phyloP scores from a whole-genome alignment of 1,140 invertebrate species.

The Aphidius gifuensis region DNA sequence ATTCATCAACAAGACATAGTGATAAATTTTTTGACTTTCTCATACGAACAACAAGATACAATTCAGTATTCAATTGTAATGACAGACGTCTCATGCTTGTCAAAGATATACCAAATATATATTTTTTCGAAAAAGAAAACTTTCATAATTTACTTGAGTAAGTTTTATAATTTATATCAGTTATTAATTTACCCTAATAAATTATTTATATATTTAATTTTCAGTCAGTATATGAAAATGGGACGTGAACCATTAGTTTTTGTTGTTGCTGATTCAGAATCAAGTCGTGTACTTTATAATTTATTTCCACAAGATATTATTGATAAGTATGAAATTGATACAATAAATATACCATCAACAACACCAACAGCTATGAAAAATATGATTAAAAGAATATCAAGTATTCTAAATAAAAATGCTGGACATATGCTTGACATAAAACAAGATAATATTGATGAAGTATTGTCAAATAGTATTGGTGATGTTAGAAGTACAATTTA shows the following conservation, averaged over 20 bases:
- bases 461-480: conserved; percentile 65
- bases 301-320: conserved; percentile 63
- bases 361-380: conserved; percentile 64
- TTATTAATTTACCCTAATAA: background rate
- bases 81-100: conserved; percentile 61
- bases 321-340: conserved; percentile 60
- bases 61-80: conserved; percentile 59
- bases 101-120: conserved; percentile 74
- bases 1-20: conserved; percentile 48
- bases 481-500: conserved; percentile 69
- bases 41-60: conserved; percentile 66
- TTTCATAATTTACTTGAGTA: conserved; percentile 66
- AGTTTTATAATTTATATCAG: conserved; percentile 33
- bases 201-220: conserved; percentile 31
- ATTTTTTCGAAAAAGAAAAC: conserved; percentile 59
- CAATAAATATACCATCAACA: conserved; percentile 66
- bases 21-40: conserved; percentile 68
- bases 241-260: conserved; percentile 70
- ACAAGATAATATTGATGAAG: conserved; percentile 61
- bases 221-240: conserved; percentile 60
- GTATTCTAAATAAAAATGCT: conserved; percentile 54
- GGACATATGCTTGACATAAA: conserved; percentile 58
- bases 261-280: conserved; percentile 65
- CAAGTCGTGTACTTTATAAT: conserved; percentile 57
- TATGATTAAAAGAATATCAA: conserved; percentile 62